These are phyloP conservation scores for Agrochola macilenta DNA, from an alignment of 2,888 invertebrate species.

Conservation along the genomic window DNA sequence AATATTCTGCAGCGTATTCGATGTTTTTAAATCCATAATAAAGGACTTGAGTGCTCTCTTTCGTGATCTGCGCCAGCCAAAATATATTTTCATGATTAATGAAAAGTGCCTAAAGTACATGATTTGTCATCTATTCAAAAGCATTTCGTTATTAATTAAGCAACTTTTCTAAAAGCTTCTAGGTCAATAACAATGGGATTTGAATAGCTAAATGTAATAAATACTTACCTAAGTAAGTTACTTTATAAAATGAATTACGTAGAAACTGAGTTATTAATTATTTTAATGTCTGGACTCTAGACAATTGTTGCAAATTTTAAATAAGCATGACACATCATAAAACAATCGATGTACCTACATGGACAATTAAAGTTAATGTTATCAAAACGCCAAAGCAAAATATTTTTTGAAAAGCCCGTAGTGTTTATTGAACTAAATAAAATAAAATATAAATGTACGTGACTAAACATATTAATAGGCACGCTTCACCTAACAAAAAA, in stretches of 20 bases:
- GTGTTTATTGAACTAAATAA: background rate
- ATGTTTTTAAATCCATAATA: conserved; percentile 14
- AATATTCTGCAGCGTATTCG: background rate
- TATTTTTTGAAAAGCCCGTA: background rate
- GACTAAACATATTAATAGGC: background rate
- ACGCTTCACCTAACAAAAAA: background rate
- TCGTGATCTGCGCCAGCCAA: background rate
- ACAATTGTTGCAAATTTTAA: conserved; percentile 21
- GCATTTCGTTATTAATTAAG: conserved; percentile 49
- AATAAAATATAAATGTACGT: conserved; percentile 1
- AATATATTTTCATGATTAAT: conserved; percentile 41
- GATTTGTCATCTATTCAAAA: conserved; percentile 56
- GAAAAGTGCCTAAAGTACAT: conserved; percentile 27
- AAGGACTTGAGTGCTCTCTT: conserved; percentile 3
- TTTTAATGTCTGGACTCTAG: conserved; percentile 25
- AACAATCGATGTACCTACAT: conserved; percentile 18
- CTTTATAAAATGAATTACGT: conserved; percentile 58
- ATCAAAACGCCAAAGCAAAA: background rate
- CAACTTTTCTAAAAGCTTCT: conserved; percentile 48
- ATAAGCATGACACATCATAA: conserved; percentile 29
- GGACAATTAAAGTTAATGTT: conserved; percentile 17
- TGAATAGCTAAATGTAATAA: conserved; percentile 43
- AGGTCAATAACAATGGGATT: conserved; percentile 58
- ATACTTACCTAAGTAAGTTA: conserved; percentile 26
- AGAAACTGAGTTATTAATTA: conserved; percentile 34